Conservation (phyloP, 2,888 invertebrate species). For the Pachymerium ferrugineum region DNA sequence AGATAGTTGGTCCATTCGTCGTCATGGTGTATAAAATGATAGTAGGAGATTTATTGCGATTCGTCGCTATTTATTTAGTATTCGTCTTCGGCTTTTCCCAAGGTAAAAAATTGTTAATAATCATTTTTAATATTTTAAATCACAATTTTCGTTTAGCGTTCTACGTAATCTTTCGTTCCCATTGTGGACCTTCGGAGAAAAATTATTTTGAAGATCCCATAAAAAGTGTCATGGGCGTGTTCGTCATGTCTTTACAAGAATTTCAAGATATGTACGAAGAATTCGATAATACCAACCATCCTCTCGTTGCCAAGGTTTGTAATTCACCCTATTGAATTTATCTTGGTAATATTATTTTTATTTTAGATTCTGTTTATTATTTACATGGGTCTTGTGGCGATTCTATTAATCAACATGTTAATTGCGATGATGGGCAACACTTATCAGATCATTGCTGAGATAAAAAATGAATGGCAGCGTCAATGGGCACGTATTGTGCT, state of each 20-base stretch:
- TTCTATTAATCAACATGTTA: conserved; percentile 92
- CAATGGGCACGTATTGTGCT: conserved; percentile 97
- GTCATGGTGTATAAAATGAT: conserved; percentile 99
- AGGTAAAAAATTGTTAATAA: conserved; percentile 53
- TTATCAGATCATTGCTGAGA: conserved; percentile 95
- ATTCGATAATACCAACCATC: conserved; percentile 81
- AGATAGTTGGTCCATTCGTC: conserved; percentile 98
- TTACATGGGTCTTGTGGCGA: conserved; percentile 94
- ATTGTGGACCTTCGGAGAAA: conserved; percentile 39
- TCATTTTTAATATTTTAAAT: background rate
- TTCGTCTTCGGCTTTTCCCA: conserved; percentile 97
- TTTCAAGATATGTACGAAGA: conserved; percentile 92
- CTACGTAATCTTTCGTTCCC: conserved; percentile 46
- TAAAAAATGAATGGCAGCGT: conserved; percentile 95
- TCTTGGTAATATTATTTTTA: background rate
- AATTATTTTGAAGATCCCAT: conserved; percentile 60
- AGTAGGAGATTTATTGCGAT: conserved; percentile 88
- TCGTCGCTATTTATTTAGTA: conserved; percentile 92
- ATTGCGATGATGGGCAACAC: conserved; percentile 99
- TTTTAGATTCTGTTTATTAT: conserved; percentile 70
- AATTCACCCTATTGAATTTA: background rate
- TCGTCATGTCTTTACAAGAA: conserved; percentile 94
- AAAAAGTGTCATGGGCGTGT: conserved; percentile 96
- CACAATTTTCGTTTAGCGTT: conserved; percentile 43
- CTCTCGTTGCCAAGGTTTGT: conserved; percentile 75